A percentile compares a stretch with the other conserved stretches of the same genome.
Conservation (phyloP, 2,797 vertebrate species). For the Alouatta caraya region DNA sequence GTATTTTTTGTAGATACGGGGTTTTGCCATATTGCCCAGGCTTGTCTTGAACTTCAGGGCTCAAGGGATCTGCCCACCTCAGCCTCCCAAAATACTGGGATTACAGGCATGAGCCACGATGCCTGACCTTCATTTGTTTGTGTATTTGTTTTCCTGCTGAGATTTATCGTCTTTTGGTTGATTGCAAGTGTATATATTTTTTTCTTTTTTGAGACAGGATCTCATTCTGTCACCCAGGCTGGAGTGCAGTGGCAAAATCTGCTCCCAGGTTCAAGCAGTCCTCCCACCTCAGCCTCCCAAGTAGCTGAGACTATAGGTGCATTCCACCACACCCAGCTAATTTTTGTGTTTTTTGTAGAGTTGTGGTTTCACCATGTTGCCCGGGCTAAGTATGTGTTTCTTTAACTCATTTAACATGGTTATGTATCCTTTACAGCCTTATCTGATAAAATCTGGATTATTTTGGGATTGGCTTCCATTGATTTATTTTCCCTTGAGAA, state of each 20-base stretch:
- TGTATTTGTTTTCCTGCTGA: background rate
- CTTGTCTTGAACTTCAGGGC: background rate
- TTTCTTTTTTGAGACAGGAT: background rate
- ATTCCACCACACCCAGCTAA: background rate
- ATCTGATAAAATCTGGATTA: background rate
- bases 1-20: background rate
- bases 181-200: background rate
- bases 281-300: background rate
- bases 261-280: background rate
- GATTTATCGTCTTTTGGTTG: slow-evolving; percentile 14
- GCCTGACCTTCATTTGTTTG: background rate
- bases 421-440: background rate
- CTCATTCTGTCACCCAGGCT: background rate
- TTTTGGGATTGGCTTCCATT: background rate
- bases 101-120: background rate
- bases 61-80: background rate
- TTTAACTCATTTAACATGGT: background rate
- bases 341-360: background rate
- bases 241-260: background rate
- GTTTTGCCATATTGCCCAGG: background rate
- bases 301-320: background rate
- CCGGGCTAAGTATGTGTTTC: background rate
- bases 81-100: background rate
- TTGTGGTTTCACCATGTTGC: background rate
- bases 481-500: background rate